Evolutionary conservation across 2,113 vertebrate genomes (phyloP), one percentile per base, ranked within the genome.

Genomic region (Syrrhaptes paradoxus): DNA sequence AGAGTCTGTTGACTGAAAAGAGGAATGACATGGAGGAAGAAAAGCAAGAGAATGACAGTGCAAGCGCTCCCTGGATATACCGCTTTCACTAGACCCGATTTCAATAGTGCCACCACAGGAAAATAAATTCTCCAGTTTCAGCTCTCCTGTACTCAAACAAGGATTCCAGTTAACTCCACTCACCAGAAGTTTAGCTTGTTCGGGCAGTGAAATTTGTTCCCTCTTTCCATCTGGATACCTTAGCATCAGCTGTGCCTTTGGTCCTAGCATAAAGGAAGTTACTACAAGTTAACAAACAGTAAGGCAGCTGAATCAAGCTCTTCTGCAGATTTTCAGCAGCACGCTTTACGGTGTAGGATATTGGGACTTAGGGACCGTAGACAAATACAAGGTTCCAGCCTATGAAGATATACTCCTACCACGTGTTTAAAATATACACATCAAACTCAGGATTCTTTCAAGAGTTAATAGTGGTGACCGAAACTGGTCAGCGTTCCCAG

Each of bases 191-290:
- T 99, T 99, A 93, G 99, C 98, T 98, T 99, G 99, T 85, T 99
- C 99, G 26, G 99, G 99, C 97, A 99, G 97, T 87, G 99, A 98
- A 94, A 99, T 99, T 96, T 99, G 99, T 97, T 99, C 99, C 98
- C 99, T 99, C 97, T 99, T 99, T 71, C 99, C 99, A 97, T 99
- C 99, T 90, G 99, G 99, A 97, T 99, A 99, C 92, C 99, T 98
- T 65, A 99, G 98, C 99, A 99, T 99, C 94, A 99, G 97, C 90
- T 99, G 98, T 97, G 99, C 99, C 98, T 99, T 99, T 96, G 99
- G 99, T 98, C 99, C 99, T 99, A 68, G 28, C 67, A 90, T n/a
- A 97, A 95, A 89, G 32, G 54, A 95, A 97, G 8, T 67, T 14
- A 93, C 61, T 28, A 65, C 51, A 94, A 26, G 67, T 96, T 91